Conservation (phyloP, 2,888 invertebrate species). For the Pelosia muscerda region DNA sequence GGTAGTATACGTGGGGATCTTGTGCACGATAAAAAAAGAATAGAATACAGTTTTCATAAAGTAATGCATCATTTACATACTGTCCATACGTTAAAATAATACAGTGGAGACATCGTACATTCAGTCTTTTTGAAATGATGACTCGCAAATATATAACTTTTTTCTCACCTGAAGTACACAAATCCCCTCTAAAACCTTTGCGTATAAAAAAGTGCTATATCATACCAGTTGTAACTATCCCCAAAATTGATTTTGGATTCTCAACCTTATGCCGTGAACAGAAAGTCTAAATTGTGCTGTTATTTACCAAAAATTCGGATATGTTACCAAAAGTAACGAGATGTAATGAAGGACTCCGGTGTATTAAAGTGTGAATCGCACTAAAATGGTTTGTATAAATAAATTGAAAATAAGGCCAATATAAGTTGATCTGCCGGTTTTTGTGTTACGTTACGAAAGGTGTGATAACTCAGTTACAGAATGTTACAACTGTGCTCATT, state of each 20-base stretch:
- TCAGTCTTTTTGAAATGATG: not conserved
- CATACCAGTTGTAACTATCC: slow-evolving; percentile 6
- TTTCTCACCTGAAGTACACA: not conserved
- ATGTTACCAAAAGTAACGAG: slow-evolving; percentile 21
- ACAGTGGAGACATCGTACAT: not conserved
- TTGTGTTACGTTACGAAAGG: not conserved
- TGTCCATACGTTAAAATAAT: not conserved
- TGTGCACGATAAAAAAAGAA: too few relatives aligned
- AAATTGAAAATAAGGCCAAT: slow-evolving; percentile 26
- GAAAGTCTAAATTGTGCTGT: slow-evolving; percentile 22
- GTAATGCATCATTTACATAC: not conserved
- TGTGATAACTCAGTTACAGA: slow-evolving; percentile 16
- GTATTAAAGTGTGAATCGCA: slow-evolving; percentile 27
- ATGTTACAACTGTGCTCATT: not conserved
- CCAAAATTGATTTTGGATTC: not conserved
- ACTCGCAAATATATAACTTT: not conserved
- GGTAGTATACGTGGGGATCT: too few relatives aligned
- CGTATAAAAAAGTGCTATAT: slow-evolving; percentile 2
- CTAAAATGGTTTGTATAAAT: slow-evolving; percentile 28
- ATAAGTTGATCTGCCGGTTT: slow-evolving; percentile 23
- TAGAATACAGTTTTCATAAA: not conserved
- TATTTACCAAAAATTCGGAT: not conserved
- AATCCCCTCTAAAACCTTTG: not conserved
- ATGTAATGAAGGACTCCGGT: slow-evolving; percentile 31
- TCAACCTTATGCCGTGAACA: not conserved